A percentile compares a stretch with the other conserved stretches of the same genome.
Evolutionary conservation across 2,113 vertebrate species (phyloP).

Genomic region (Scolopax mira): DNA sequence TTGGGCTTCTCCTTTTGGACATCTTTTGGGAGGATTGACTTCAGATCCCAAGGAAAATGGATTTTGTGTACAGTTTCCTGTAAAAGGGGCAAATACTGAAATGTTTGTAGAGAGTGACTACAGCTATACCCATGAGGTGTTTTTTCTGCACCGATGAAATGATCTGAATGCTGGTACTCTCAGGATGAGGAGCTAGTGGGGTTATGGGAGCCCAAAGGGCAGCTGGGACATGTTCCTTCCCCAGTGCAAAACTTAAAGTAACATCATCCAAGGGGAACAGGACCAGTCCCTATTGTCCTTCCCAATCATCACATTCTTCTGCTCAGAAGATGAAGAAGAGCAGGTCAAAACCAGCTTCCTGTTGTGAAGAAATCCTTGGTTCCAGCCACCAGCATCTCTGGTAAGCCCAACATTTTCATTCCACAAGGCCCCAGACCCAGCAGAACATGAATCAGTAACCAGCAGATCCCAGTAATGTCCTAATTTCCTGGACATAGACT

Average conservation of each 20-base stretch:
- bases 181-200: not conserved
- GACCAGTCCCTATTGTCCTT: not conserved
- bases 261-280: not conserved
- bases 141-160: not conserved
- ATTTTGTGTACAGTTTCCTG: not conserved
- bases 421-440: not conserved
- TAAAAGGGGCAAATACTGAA: not conserved
- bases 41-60: not conserved
- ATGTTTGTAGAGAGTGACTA: not conserved
- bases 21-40: not conserved
- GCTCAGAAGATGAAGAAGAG: not conserved
- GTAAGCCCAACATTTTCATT: not conserved
- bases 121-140: not conserved
- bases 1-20: not conserved
- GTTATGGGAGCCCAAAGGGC: accelerated
- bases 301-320: not conserved
- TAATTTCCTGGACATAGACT: not conserved
- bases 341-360: not conserved
- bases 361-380: not conserved
- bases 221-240: not conserved
- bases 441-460: not conserved
- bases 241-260: not conserved
- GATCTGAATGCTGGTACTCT: not conserved
- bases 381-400: not conserved
- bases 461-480: not conserved